Base-by-base conservation (phyloP, 2,797 vertebrate genomes). In the Anniella stebbinsi region DNA sequence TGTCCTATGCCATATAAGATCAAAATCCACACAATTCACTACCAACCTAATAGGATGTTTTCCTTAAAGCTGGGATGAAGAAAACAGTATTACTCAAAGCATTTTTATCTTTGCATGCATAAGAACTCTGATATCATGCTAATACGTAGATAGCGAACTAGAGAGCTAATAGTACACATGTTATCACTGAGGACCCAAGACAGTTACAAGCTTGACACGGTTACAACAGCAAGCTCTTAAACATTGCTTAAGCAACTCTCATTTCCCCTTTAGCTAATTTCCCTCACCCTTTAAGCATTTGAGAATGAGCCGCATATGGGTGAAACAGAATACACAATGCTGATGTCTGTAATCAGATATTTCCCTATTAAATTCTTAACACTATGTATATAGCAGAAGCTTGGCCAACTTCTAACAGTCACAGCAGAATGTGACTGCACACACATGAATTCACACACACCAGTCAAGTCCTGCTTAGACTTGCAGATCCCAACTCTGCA, bases 151-250 rank as follows among this genome's bases (percentile, higher is more conserved):
- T 93, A 89, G 94, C 93, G 90, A 91, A 91, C 80, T 82, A 93
- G 93, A 88, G 93, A 69, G 48, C 7, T 75, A 28, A 57, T 54
- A 93, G 86, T 91, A 69, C 76, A 89, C 1, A 21, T 93, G 93
- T 95, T 95, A 90, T 93, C 51, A 91, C 48, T 25, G 86, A 94
- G 91, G 93, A 95, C 92, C 60, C 95, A 96, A 94, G 93, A 85
- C 15, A 3, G 0, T 87, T 94, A 86, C 92, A 91, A 94, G 91
- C n/a, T 86, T 92, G 0, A 86, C 90, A 91, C 86, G 21, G 92
- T 94, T 95, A 95, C 88, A 89, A 66, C 18, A 8, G 83, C 72
- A 80, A 38, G 41, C 88, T 91, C 90, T 91, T 85, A 78, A 23
- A 69, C 2, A 77, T 63, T 84, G 38, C 5, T 69, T 51, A 36